Conservation (phyloP, 64 coral and sea anemone species). For the Anthopleura sola region DNA sequence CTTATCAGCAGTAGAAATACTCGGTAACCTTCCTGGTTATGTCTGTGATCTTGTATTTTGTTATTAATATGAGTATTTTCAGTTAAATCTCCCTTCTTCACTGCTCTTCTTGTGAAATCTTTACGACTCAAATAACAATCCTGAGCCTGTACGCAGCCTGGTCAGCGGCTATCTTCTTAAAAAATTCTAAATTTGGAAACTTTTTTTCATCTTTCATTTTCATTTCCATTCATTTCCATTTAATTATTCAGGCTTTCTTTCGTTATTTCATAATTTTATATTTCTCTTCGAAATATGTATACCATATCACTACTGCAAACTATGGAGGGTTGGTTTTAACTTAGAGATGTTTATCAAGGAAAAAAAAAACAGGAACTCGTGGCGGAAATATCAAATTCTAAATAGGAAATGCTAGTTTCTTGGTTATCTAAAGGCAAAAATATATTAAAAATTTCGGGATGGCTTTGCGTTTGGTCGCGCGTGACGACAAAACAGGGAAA, state of each 20-base stretch:
- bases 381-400: no score
- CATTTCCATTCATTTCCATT: background rate
- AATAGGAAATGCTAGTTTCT: no score
- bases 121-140: background rate
- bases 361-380: no score
- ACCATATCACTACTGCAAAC: no score
- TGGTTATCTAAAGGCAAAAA: no score
- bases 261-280: background rate
- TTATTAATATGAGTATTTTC: background rate
- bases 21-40: background rate
- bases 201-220: background rate
- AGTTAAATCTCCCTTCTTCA: background rate
- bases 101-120: background rate
- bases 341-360: no score
- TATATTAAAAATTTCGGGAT: no score
- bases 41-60: constrained; percentile 7
- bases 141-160: background rate
- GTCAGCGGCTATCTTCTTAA: background rate
- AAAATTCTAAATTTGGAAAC: background rate
- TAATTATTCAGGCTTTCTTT: background rate
- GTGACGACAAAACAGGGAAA: no score
- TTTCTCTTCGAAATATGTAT: no score
- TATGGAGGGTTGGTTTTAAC: no score
- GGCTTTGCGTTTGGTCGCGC: no score
- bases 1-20: background rate